Conservation (phyloP, 2,113 vertebrate species). For the Brachyhypopomus gauderio region DNA sequence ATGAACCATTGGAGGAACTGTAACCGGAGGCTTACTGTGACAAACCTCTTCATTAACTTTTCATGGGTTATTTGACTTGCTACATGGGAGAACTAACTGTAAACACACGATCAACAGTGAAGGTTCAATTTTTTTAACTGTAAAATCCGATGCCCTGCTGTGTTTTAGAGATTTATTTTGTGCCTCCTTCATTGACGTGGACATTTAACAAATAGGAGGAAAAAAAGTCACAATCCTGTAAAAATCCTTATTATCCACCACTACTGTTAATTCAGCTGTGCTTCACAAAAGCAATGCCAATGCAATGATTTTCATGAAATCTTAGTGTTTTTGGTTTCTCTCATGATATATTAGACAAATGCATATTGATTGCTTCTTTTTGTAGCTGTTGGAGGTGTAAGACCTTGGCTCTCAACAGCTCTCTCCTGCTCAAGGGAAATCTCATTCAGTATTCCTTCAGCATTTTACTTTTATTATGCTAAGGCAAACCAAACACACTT, state of each 20-base stretch:
- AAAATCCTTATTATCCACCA: constrained; percentile 19
- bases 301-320: not conserved
- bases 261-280: not conserved
- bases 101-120: constrained; percentile 36
- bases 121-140: constrained; percentile 24
- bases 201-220: not conserved
- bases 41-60: constrained; percentile 46
- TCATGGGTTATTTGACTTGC: constrained; percentile 37
- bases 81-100: constrained; percentile 36
- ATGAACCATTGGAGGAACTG: constrained; percentile 50
- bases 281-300: constrained; percentile 23
- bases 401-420: constrained; percentile 48
- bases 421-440: constrained; percentile 66
- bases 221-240: constrained; percentile 28
- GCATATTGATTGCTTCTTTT: constrained; percentile 47
- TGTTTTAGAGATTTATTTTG: constrained; percentile 26
- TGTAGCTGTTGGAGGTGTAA: constrained; percentile 41
- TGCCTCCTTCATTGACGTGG: constrained; percentile 24
- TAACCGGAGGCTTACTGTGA: constrained; percentile 67
- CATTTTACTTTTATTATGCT: constrained; percentile 16
- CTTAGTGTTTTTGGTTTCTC: constrained; percentile 18
- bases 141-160: constrained; percentile 21
- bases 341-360: constrained; percentile 45
- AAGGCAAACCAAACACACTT: constrained; percentile 20
- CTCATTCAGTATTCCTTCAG: constrained; percentile 29